These are phyloP conservation scores for Silurus meridionalis DNA, from an alignment of 2,113 vertebrate species.

Conservation along the genomic window DNA sequence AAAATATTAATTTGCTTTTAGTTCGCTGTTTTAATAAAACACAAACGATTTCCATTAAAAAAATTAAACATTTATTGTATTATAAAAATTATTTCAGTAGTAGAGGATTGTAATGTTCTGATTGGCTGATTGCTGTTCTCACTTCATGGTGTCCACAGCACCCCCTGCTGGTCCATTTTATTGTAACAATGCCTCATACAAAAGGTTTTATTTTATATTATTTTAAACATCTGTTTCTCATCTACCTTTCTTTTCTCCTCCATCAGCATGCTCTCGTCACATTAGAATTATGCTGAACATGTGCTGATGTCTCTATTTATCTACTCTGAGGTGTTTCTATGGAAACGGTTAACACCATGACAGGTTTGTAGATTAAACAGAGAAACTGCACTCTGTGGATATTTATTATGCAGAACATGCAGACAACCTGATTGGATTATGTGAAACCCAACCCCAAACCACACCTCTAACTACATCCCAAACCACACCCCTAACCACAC, in stretches of 20 bases:
- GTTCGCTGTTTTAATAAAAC: too few relatives aligned
- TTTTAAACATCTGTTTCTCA: not conserved
- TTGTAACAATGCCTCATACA: not conserved
- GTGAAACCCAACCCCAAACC: not conserved
- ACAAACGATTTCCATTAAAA: too few relatives aligned
- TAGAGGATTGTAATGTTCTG: too few relatives aligned
- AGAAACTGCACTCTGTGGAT: not conserved
- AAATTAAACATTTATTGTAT: too few relatives aligned
- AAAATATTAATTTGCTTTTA: too few relatives aligned
- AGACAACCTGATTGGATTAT: not conserved
- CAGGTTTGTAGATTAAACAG: not conserved
- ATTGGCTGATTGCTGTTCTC: too few relatives aligned
- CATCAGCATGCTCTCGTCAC: not conserved
- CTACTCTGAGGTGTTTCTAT: not conserved
- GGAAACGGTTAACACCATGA: slow-evolving; percentile 4
- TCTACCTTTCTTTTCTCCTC: not conserved
- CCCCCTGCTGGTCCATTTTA: not conserved
- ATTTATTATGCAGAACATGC: not conserved
- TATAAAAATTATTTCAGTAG: too few relatives aligned
- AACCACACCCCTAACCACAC: not conserved
- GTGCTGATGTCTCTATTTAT: not conserved
- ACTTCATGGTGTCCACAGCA: not conserved
- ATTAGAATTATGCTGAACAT: not conserved
- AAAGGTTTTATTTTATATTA: not conserved
- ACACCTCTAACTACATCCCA: not conserved